Evolutionary conservation across 2,888 invertebrate genomes (phyloP).

Genomic region (Gibbula magus): DNA sequence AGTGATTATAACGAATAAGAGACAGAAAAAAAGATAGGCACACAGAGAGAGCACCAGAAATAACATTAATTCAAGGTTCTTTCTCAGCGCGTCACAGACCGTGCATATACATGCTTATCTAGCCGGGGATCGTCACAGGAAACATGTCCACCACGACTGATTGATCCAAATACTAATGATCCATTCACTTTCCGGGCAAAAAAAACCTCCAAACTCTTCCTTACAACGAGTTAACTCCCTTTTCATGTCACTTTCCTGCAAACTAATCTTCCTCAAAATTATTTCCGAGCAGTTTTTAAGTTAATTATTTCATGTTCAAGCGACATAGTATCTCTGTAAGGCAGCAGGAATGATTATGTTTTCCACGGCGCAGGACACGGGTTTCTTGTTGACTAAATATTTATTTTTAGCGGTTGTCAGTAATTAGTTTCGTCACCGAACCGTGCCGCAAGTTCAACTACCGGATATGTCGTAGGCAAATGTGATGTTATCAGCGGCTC

Average conservation of each 20-base stretch:
- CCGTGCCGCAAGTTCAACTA: background rate
- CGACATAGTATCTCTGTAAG: background rate
- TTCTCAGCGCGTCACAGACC: too few relatives aligned
- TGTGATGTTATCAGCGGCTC: background rate
- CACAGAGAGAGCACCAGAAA: background rate
- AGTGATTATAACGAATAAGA: background rate
- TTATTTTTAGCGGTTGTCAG: slow-evolving; percentile 4
- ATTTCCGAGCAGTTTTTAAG: background rate
- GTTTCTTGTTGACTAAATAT: slow-evolving; percentile 4
- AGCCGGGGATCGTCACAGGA: background rate
- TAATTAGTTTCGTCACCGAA: slow-evolving; percentile 8
- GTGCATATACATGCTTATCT: too few relatives aligned
- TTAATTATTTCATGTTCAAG: slow-evolving; percentile 11
- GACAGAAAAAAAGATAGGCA: too few relatives aligned
- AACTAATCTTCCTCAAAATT: slow-evolving; percentile 12
- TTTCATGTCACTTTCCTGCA: background rate
- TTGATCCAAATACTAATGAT: background rate
- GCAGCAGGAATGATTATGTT: background rate
- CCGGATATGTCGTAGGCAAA: slow-evolving; percentile 8
- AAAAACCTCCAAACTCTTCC: background rate
- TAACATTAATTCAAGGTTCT: too few relatives aligned
- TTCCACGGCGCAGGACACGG: background rate
- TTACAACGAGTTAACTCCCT: slow-evolving; percentile 5
- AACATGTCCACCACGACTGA: background rate
- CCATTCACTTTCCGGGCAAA: background rate